Conservation (phyloP, 2,797 vertebrate species). For the Antrozous pallidus region DNA sequence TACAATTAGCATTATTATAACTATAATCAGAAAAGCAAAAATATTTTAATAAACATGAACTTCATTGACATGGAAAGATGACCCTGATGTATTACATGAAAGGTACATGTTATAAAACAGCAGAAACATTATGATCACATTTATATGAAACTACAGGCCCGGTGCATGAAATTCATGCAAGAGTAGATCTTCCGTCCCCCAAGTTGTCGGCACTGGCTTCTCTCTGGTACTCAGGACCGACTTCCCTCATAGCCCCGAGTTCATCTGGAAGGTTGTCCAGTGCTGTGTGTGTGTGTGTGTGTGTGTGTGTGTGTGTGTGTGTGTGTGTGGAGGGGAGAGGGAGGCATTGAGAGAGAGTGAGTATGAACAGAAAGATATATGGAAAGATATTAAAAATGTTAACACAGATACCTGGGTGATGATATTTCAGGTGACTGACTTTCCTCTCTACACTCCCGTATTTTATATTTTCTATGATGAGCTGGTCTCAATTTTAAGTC, state of each 20-base stretch:
- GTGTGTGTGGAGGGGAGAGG: too few species aligned
- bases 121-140: too few species aligned
- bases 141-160: neutral
- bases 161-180: too few species aligned
- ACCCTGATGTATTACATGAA: neutral
- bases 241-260: too few species aligned
- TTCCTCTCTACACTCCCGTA: neutral
- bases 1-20: neutral
- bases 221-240: too few species aligned
- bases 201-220: too few species aligned
- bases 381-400: neutral
- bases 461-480: neutral
- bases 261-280: too few species aligned
- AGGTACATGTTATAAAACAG: neutral
- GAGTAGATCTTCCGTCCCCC: too few species aligned
- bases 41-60: neutral
- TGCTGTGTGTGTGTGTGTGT: rapidly evolving
- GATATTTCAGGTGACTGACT: neutral
- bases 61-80: neutral
- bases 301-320: rapidly evolving
- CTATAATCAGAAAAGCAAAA: neutral
- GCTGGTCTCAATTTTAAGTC: neutral
- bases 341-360: neutral
- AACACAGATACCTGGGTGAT: neutral
- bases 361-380: neutral